Evolutionary conservation across 2,888 invertebrate genomes (phyloP).

Genomic region (Fissipunctia ypsillon): DNA sequence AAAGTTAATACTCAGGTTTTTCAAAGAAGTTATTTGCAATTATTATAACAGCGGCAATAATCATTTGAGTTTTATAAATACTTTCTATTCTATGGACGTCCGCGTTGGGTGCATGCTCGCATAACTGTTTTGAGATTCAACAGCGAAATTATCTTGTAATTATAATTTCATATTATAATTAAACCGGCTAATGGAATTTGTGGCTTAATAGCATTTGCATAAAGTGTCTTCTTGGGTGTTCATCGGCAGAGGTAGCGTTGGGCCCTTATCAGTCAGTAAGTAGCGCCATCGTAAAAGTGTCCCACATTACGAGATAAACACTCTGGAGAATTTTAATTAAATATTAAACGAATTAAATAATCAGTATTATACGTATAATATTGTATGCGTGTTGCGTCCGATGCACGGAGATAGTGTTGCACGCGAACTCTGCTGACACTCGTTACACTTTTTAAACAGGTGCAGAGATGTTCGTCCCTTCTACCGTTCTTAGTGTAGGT

Average conservation of each 20-base stretch:
- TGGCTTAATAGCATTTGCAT: constrained; percentile 84
- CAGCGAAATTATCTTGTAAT: constrained; percentile 89
- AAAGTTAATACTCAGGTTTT: constrained; percentile 81
- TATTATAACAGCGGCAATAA: constrained; percentile 75
- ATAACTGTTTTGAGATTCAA: constrained; percentile 86
- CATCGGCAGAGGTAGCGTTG: constrained; percentile 77
- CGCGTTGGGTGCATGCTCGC: constrained; percentile 80
- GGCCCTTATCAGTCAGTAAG: constrained; percentile 88
- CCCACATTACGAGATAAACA: constrained; percentile 90
- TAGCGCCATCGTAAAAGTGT: constrained; percentile 90
- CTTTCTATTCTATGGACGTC: constrained; percentile 84
- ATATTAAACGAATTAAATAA: constrained; percentile 90
- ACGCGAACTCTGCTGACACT: constrained; percentile 80
- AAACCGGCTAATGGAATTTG: constrained; percentile 82
- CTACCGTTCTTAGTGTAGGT: constrained; percentile 74
- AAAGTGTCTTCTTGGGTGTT: constrained; percentile 87
- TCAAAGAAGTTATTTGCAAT: constrained; percentile 73
- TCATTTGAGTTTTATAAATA: constrained; percentile 80
- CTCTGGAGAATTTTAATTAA: constrained; percentile 90
- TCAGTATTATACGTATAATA: constrained; percentile 90
- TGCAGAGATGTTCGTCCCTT: constrained; percentile 67
- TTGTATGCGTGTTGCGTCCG: constrained; percentile 86
- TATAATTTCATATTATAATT: constrained; percentile 89
- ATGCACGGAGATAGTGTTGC: constrained; percentile 82
- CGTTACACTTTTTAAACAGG: constrained; percentile 74